Evolutionary conservation across 2,888 invertebrate species (phyloP).

Genomic region (Cancer borealis): DNA sequence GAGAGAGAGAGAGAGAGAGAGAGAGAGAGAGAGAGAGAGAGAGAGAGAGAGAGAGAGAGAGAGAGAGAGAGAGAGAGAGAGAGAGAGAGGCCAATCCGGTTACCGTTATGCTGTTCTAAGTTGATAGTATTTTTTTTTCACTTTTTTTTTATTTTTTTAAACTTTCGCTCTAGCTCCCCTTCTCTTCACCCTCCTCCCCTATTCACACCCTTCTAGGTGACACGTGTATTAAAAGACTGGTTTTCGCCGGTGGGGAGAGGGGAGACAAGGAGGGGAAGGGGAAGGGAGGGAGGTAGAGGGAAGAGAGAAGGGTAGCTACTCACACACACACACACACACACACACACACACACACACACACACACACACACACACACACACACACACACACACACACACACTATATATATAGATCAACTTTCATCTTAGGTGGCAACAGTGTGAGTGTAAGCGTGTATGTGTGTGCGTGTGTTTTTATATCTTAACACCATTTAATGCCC

Average conservation of each 20-base stretch:
- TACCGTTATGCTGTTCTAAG: background rate
- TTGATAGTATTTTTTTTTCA: background rate
- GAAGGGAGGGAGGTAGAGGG: background rate
- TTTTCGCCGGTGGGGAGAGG: too few species aligned
- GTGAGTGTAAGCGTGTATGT: background rate
- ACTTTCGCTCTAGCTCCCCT: background rate
- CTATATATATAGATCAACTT: too few species aligned
- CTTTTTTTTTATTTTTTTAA: too few species aligned
- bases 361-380: background rate
- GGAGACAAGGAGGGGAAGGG: too few species aligned
- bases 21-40: background rate
- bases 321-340: background rate
- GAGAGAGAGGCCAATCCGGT: background rate
- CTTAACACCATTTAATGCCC: too few species aligned
- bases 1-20: background rate
- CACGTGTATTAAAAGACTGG: too few species aligned
- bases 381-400: too few species aligned
- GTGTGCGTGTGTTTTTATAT: background rate
- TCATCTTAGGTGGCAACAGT: background rate
- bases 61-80: background rate
- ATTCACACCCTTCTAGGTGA: too few species aligned
- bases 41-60: slow-evolving; percentile 20
- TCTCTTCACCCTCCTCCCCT: background rate
- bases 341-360: too few species aligned
- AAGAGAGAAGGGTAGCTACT: background rate